Evolutionary conservation across 2,888 invertebrate genomes (phyloP).

Genomic region (Bimastos eiseni): DNA sequence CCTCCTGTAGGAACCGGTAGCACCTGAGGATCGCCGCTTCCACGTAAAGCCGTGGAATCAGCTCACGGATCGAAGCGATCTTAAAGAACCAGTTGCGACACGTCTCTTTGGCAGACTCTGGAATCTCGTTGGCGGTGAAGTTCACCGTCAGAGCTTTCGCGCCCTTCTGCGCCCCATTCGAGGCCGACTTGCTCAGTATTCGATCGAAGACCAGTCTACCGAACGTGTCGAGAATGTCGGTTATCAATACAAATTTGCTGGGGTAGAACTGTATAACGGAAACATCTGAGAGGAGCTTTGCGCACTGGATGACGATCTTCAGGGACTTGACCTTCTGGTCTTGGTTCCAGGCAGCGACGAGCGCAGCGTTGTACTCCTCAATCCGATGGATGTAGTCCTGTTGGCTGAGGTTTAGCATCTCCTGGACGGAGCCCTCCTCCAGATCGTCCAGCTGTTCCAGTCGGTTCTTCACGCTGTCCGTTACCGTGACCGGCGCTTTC

Average conservation of each 20-base stretch:
- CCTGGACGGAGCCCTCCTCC: constrained; percentile 78
- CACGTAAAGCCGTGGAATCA: constrained; percentile 86
- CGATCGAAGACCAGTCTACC: constrained; percentile 62
- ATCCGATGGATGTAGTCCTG: constrained; percentile 87
- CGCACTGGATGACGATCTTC: constrained; percentile 95
- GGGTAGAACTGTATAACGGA: constrained; percentile 93
- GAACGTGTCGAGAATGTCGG: constrained; percentile 93
- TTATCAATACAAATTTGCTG: constrained; percentile 93
- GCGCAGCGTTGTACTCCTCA: constrained; percentile 85
- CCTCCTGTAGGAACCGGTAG: constrained; percentile 78
- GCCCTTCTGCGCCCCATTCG: constrained; percentile 64
- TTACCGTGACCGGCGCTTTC: constrained; percentile 60
- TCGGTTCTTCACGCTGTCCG: constrained; percentile 72
- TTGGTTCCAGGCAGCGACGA: constrained; percentile 87
- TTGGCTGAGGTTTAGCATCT: constrained; percentile 86
- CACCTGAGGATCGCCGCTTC: constrained; percentile 90
- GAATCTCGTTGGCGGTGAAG: constrained; percentile 63
- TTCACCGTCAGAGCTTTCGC: constrained; percentile 47
- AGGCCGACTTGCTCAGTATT: constrained; percentile 59
- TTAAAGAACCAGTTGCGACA: constrained; percentile 99
- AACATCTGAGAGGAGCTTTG: constrained; percentile 86
- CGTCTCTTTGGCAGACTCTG: constrained; percentile 82
- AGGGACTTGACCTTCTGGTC: constrained; percentile 88
- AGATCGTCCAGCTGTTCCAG: constrained; percentile 92
- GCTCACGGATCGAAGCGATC: constrained; percentile 92